phyloP scores from a whole-genome alignment of 2,113 vertebrate species.

The Hyaena hyaena region DNA sequence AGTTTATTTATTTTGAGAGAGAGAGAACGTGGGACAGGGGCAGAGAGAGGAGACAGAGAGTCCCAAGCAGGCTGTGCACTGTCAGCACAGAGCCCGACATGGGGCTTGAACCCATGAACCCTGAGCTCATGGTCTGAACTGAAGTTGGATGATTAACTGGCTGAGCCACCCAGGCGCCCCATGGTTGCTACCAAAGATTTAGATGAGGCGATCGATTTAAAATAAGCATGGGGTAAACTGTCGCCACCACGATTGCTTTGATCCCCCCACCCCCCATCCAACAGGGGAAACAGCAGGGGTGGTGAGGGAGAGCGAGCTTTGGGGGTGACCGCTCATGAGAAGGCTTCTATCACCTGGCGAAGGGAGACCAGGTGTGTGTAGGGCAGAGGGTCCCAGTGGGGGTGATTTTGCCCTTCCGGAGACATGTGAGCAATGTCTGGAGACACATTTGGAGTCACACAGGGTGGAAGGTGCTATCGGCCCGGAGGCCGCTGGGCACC shows the following conservation, averaged over 20 bases:
- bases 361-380: background rate
- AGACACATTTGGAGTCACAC: background rate
- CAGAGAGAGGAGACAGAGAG: too few species aligned
- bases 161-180: too few species aligned
- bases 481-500: background rate
- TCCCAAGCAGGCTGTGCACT: too few species aligned
- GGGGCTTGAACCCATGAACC: too few species aligned
- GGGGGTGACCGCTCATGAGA: background rate
- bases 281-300: background rate
- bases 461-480: background rate
- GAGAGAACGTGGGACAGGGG: too few species aligned
- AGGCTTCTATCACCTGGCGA: background rate
- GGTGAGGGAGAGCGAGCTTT: background rate
- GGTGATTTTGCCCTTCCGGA: background rate
- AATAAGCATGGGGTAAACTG: background rate
- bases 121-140: too few species aligned
- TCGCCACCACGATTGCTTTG: background rate
- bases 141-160: too few species aligned
- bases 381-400: background rate
- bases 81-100: too few species aligned
- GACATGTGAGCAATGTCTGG: background rate
- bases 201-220: background rate
- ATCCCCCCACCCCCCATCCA: background rate
- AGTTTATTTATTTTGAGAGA: too few species aligned
- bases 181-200: background rate